These are phyloP conservation scores for Apis laboriosa DNA, from an alignment of 1,140 invertebrate genomes.

Conservation along the genomic window DNA sequence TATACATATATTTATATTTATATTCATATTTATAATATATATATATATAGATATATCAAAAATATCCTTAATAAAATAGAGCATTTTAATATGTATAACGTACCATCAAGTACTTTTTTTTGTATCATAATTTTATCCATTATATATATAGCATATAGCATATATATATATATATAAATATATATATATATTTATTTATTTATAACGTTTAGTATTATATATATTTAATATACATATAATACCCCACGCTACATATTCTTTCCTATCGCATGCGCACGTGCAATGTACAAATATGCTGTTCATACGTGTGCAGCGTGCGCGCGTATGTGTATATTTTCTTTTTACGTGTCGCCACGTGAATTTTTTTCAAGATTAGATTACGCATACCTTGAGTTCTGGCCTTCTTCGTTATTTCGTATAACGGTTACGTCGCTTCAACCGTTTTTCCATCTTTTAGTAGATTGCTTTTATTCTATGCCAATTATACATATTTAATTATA, in stretches of 20 bases:
- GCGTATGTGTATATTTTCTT: neutral
- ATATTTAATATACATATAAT: constrained; percentile 56
- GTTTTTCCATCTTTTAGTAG: neutral
- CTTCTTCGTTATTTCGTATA: neutral
- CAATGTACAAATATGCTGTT: neutral
- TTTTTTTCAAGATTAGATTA: constrained; percentile 38
- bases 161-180: constrained; percentile 35
- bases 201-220: constrained; percentile 53
- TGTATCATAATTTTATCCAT: constrained; percentile 69
- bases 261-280: constrained; percentile 8
- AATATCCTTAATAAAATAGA: constrained; percentile 81
- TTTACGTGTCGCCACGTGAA: constrained; percentile 39
- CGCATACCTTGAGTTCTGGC: constrained; percentile 21
- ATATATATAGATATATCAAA: constrained; percentile 81
- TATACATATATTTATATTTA: constrained; percentile 77
- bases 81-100: constrained; percentile 77
- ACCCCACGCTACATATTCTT: constrained; percentile 32
- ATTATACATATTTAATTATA: neutral
- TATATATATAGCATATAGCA: constrained; percentile 53
- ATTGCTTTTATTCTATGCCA: neutral
- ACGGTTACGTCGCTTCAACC: neutral
- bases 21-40: constrained; percentile 65
- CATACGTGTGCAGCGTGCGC: neutral
- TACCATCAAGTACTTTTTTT: constrained; percentile 73
- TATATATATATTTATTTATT: constrained; percentile 24